Conservation (phyloP, 2,113 vertebrate species). For the Pipa parva region DNA sequence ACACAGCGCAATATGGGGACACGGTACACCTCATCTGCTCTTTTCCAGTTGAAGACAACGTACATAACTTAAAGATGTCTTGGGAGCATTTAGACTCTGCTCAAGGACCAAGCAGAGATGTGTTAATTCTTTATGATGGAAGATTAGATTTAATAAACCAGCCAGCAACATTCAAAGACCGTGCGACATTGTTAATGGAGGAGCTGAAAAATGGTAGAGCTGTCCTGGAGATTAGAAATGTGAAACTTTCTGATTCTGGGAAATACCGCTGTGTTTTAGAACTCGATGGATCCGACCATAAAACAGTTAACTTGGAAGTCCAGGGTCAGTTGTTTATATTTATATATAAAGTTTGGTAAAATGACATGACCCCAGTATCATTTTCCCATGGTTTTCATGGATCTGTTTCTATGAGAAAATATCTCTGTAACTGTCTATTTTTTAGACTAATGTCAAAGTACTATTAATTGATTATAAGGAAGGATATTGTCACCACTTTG, state of each 20-base stretch:
- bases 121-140: constrained; percentile 62
- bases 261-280: constrained; percentile 71
- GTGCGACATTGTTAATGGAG: constrained; percentile 63
- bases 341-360: no score
- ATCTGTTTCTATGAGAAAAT: no score
- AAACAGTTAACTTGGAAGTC: constrained; percentile 68
- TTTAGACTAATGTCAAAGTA: no score
- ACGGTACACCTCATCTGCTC: constrained; percentile 75
- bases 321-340: constrained; percentile 62
- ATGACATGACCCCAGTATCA: no score
- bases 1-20: constrained; percentile 59
- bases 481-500: no score
- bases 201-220: constrained; percentile 65
- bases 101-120: constrained; percentile 46
- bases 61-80: constrained; percentile 59
- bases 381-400: no score
- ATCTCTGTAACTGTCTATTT: no score
- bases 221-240: constrained; percentile 64
- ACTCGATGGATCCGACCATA: constrained; percentile 73
- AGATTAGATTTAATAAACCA: constrained; percentile 47
- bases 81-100: constrained; percentile 62
- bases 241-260: constrained; percentile 75
- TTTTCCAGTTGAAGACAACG: constrained; percentile 61
- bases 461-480: no score
- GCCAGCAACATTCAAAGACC: constrained; percentile 55